Evolutionary conservation across 2,888 invertebrate genomes (phyloP).

Genomic region (Orchesella flavescens): DNA sequence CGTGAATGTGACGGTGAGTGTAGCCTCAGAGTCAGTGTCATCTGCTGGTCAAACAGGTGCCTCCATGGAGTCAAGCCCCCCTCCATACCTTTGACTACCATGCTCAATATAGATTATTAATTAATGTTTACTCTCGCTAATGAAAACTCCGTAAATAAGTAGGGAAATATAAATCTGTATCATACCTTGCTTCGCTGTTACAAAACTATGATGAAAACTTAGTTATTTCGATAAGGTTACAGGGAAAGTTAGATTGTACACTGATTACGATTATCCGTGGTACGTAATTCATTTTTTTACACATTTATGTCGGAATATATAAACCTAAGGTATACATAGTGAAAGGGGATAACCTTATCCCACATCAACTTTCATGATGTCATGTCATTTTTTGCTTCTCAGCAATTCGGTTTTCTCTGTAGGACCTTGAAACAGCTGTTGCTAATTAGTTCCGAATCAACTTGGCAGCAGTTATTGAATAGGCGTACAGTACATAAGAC

Average conservation of each 20-base stretch:
- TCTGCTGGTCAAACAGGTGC: slow-evolving; percentile 61
- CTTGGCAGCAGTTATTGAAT: slow-evolving; percentile 44
- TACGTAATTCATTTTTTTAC: slow-evolving; percentile 5
- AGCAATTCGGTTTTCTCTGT: slow-evolving; percentile 9
- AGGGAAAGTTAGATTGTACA: background rate
- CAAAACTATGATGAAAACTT: slow-evolving; percentile 16
- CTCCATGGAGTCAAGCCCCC: slow-evolving; percentile 65
- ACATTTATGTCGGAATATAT: background rate
- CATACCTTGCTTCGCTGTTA: slow-evolving; percentile 43
- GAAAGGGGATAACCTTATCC: too few species aligned
- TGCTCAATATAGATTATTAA: slow-evolving; percentile 59
- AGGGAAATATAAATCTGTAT: slow-evolving; percentile 22
- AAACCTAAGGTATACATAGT: background rate
- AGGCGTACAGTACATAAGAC: slow-evolving; percentile 53
- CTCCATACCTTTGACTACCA: slow-evolving; percentile 67
- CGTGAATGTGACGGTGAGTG: slow-evolving; percentile 64
- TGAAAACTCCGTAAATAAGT: slow-evolving; percentile 17
- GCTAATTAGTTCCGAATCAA: slow-evolving; percentile 10
- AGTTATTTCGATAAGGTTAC: background rate
- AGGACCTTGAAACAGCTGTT: slow-evolving; percentile 11
- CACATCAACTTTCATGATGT: too few species aligned
- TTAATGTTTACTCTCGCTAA: slow-evolving; percentile 42
- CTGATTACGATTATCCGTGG: slow-evolving; percentile 28
- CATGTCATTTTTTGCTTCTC: background rate
- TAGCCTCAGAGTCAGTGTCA: slow-evolving; percentile 59